Conservation (phyloP, 2,113 vertebrate species). For the Erpornis zantholeuca region DNA sequence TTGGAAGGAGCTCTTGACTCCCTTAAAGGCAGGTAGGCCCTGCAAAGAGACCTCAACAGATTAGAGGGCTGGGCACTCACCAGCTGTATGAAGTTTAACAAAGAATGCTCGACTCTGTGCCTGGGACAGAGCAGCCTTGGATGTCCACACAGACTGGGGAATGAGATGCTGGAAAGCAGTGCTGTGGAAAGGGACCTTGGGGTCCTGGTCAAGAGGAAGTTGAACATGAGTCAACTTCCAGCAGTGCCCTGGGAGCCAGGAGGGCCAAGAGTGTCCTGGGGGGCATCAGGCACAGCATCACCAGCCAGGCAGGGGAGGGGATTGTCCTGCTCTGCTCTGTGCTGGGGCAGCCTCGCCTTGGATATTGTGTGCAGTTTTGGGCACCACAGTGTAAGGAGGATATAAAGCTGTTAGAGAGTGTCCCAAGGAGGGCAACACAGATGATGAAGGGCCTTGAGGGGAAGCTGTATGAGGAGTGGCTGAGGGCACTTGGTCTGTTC, state of each 20-base stretch:
- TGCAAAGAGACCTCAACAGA: not conserved
- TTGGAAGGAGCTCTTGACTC: not conserved
- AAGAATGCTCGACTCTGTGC: not conserved
- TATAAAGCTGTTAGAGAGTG: accelerated
- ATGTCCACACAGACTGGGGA: not conserved
- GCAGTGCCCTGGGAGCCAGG: not conserved
- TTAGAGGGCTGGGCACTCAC: not conserved
- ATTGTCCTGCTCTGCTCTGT: accelerated
- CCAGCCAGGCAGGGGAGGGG: accelerated
- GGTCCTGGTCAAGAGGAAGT: accelerated
- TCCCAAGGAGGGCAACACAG: not conserved
- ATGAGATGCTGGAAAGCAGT: not conserved
- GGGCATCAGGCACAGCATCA: accelerated
- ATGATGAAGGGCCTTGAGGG: not conserved
- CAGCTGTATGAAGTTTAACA: not conserved
- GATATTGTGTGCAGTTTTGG: not conserved
- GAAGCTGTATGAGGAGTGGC: accelerated
- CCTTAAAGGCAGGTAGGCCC: not conserved
- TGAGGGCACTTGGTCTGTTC: not conserved
- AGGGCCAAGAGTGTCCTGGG: accelerated
- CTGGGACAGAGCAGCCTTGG: not conserved
- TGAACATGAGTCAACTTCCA: not conserved
- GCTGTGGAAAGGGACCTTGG: not conserved
- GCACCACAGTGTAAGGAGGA: not conserved
- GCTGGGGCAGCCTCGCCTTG: accelerated